phyloP scores from a whole-genome alignment of 2,113 vertebrate species.

The Mesitornis unicolor region DNA sequence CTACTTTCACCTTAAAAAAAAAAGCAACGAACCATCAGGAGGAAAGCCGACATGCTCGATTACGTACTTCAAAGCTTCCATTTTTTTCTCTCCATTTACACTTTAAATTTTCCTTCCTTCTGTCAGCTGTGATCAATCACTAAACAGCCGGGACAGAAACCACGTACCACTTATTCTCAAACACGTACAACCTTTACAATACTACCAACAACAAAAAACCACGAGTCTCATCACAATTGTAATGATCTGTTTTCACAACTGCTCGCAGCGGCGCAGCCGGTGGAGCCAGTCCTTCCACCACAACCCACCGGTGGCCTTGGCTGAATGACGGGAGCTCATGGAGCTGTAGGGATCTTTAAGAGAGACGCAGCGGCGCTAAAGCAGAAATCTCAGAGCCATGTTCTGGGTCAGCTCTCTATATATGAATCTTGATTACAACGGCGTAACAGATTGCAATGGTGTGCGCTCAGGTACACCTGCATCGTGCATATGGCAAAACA shows the following conservation, averaged over 20 bases:
- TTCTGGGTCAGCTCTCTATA: not conserved
- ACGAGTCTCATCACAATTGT: not conserved
- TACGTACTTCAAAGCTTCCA: not conserved
- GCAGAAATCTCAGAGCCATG: not conserved
- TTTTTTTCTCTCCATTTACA: not conserved
- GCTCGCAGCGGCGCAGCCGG: accelerated
- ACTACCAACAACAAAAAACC: not conserved
- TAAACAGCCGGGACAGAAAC: not conserved
- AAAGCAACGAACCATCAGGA: not conserved
- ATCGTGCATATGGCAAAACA: not conserved
- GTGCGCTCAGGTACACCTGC: not conserved
- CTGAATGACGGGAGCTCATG: not conserved
- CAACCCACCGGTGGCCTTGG: not conserved
- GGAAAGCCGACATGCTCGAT: not conserved
- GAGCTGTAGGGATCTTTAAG: not conserved
- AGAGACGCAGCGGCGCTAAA: accelerated
- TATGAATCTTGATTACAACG: not conserved
- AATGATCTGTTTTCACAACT: not conserved
- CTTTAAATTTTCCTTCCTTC: not conserved
- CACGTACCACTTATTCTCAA: accelerated
- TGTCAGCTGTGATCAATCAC: not conserved
- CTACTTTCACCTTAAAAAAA: not conserved
- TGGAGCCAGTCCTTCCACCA: not conserved
- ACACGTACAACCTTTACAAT: accelerated
- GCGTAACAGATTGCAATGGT: not conserved